Conservation (phyloP, 2,797 vertebrate species). For the Epinephelus coioides region DNA sequence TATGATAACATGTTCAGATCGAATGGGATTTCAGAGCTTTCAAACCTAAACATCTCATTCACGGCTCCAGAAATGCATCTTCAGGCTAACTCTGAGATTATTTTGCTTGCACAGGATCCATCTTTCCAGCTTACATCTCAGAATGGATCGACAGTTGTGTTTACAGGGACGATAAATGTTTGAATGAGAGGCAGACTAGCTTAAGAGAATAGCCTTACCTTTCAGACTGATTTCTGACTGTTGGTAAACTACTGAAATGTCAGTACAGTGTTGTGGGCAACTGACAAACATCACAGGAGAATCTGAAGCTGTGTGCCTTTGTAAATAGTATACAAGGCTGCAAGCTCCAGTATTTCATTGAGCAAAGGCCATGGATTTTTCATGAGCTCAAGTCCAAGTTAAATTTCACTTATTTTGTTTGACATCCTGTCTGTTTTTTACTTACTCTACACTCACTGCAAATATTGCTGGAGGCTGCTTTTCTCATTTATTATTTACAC, state of each 20-base stretch:
- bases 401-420: constrained; percentile 41
- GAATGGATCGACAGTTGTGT: neutral
- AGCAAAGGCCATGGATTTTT: constrained; percentile 45
- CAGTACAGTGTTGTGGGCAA: constrained; percentile 7
- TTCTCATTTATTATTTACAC: constrained; percentile 47
- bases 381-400: constrained; percentile 37
- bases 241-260: constrained; percentile 6
- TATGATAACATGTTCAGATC: neutral
- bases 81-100: neutral
- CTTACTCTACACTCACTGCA: neutral
- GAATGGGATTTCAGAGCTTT: neutral
- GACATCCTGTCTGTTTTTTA: constrained; percentile 46
- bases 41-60: neutral
- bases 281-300: constrained; percentile 41
- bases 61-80: neutral
- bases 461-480: constrained; percentile 18
- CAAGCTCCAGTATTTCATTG: constrained; percentile 32
- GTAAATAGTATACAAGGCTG: constrained; percentile 10
- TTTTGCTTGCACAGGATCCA: neutral
- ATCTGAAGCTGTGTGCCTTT: constrained; percentile 14
- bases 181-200: constrained; percentile 2
- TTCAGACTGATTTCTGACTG: constrained; percentile 8
- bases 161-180: neutral
- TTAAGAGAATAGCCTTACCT: neutral
- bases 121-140: neutral